Percentiles rank a stretch among this genome's conserved stretches.
Evolutionary conservation across 2,888 invertebrate genomes (phyloP).

Genomic region (Tubulanus polymorphus): DNA sequence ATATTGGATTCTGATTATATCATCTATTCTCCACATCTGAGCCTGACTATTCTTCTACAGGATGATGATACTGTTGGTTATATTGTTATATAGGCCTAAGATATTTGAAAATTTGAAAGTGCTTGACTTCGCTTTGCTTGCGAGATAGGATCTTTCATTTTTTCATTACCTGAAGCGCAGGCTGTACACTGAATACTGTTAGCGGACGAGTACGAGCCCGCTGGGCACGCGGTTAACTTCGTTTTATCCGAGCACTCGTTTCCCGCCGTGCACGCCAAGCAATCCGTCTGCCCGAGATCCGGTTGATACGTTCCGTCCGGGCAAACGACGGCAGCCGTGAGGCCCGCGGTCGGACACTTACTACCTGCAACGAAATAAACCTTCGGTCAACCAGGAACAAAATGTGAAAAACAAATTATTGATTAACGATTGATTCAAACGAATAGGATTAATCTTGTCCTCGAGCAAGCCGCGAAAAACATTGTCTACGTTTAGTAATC

Average conservation of each 20-base stretch:
- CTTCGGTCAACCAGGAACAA: background rate
- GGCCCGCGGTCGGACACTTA: conserved; percentile 32
- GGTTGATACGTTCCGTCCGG: conserved; percentile 24
- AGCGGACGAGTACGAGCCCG: conserved; percentile 16
- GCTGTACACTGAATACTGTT: conserved; percentile 21
- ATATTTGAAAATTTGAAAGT: too few relatives aligned
- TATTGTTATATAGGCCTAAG: too few relatives aligned
- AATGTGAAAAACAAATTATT: background rate
- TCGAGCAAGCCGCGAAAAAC: too few relatives aligned
- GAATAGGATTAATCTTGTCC: too few relatives aligned
- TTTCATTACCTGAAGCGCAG: conserved; percentile 36
- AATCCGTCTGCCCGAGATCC: conserved; percentile 5
- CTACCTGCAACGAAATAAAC: conserved; percentile 26
- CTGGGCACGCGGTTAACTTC: conserved; percentile 14
- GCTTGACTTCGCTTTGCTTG: too few relatives aligned
- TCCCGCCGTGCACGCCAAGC: conserved; percentile 25
- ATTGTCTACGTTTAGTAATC: too few relatives aligned
- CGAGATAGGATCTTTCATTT: too few relatives aligned
- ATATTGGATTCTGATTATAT: too few relatives aligned
- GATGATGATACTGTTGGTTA: too few relatives aligned
- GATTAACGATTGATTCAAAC: too few relatives aligned
- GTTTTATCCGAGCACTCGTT: conserved; percentile 22
- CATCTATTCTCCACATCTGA: too few relatives aligned
- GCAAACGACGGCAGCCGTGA: conserved; percentile 28
- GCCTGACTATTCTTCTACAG: too few relatives aligned